Percentiles rank a stretch among this genome's conserved stretches.
phyloP scores from a whole-genome alignment of 1,140 invertebrate species.

The Lycorma delicatula region DNA sequence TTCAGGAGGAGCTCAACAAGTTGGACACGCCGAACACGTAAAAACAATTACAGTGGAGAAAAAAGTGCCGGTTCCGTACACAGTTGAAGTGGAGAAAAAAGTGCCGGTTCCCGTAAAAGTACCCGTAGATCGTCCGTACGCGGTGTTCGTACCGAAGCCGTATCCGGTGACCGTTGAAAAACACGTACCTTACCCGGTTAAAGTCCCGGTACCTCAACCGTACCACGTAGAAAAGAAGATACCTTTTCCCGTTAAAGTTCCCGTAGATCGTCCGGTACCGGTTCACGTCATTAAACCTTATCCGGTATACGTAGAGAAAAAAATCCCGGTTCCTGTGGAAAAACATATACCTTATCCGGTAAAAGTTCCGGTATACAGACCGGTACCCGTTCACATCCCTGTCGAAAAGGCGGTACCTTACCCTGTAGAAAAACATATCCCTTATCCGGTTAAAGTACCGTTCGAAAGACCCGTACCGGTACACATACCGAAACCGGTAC shows the following conservation, averaged over 20 bases:
- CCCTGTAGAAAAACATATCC: conserved; percentile 31
- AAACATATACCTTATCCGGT: conserved; percentile 45
- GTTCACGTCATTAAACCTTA: conserved; percentile 13
- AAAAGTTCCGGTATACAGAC: conserved; percentile 45
- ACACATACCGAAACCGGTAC: conserved; percentile 26
- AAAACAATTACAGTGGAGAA: conserved; percentile 10
- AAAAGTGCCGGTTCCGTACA: conserved; percentile 24
- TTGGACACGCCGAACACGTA: conserved; percentile 8
- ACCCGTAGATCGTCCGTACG: conserved; percentile 28
- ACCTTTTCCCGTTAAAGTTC: conserved; percentile 25
- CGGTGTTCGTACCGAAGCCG: conserved; percentile 46
- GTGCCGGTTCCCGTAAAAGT: conserved; percentile 15
- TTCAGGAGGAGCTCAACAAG: too few species aligned
- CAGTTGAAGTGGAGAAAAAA: conserved; percentile 40
- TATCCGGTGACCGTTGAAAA: conserved; percentile 54
- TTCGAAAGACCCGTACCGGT: conserved; percentile 35
- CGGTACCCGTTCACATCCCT: conserved; percentile 33
- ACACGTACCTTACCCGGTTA: conserved; percentile 51
- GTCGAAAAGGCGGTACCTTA: conserved; percentile 58
- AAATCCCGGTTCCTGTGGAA: conserved; percentile 32
- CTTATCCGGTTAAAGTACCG: conserved; percentile 47
- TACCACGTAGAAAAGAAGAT: conserved; percentile 32
- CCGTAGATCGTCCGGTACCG: conserved; percentile 17
- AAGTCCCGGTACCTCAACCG: conserved; percentile 65
- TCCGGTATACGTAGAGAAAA: conserved; percentile 2